Conservation (phyloP, 2,113 vertebrate species). For the Mus spicilegus region DNA sequence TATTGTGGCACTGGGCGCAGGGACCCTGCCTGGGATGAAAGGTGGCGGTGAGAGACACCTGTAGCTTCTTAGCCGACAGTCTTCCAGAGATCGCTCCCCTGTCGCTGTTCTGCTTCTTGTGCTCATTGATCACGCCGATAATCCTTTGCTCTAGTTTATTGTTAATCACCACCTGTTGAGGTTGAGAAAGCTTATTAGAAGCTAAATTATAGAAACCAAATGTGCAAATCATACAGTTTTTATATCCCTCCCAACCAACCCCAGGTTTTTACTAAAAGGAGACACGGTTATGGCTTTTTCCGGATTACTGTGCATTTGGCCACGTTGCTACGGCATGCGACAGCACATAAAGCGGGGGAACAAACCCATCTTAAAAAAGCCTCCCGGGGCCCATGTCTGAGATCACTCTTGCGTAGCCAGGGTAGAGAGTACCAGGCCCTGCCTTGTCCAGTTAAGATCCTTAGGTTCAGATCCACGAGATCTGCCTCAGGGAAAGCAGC, state of each 20-base stretch:
- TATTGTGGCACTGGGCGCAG: neutral
- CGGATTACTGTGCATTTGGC: neutral
- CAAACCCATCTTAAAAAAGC: neutral
- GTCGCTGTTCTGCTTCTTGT: constrained; percentile 92
- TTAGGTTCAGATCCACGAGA: neutral
- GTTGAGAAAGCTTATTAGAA: constrained; percentile 60
- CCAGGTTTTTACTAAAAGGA: constrained; percentile 10
- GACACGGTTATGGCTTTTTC: neutral
- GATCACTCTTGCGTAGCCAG: neutral
- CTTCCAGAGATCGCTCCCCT: constrained; percentile 94
- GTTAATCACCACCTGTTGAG: constrained; percentile 93
- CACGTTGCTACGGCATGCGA: neutral
- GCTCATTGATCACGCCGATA: constrained; percentile 95
- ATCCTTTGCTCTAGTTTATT: constrained; percentile 94
- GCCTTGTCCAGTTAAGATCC: neutral
- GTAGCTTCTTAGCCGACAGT: constrained; percentile 95
- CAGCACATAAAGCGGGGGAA: neutral
- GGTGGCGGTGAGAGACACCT: constrained; percentile 86
- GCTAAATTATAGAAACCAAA: constrained; percentile 21
- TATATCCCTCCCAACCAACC: neutral
- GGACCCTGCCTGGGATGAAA: neutral
- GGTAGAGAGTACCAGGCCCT: neutral
- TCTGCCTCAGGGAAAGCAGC: neutral
- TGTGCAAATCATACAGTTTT: neutral
- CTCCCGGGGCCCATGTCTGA: neutral